phyloP scores from a whole-genome alignment of 2,113 vertebrate genomes.

The Perca fluviatilis region DNA sequence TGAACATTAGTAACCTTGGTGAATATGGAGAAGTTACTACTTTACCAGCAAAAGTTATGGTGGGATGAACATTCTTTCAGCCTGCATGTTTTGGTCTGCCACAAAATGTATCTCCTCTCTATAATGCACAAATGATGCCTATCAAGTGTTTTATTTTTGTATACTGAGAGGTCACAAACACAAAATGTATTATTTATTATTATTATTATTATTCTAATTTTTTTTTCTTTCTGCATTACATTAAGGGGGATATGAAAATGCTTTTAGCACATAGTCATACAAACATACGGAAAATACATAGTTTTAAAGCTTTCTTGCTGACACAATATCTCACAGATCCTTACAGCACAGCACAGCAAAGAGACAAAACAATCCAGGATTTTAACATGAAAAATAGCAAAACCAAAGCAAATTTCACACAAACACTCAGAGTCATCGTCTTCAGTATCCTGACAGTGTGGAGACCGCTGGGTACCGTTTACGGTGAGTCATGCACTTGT shows the following conservation, averaged over 20 bases:
- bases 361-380: not conserved
- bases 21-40: too few species aligned
- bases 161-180: too few species aligned
- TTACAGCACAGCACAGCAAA: constrained; percentile 8
- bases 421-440: not conserved
- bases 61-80: too few species aligned
- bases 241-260: not conserved
- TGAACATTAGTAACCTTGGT: too few species aligned
- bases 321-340: not conserved
- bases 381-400: not conserved
- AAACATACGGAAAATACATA: not conserved
- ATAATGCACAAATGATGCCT: too few species aligned
- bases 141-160: too few species aligned
- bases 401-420: not conserved
- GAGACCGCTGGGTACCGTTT: constrained; percentile 64
- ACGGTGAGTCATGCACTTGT: constrained; percentile 76
- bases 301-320: not conserved
- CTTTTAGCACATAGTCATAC: not conserved
- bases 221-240: not conserved
- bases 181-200: too few species aligned
- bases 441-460: constrained; percentile 71
- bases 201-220: too few species aligned
- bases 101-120: too few species aligned
- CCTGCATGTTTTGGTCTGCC: too few species aligned
- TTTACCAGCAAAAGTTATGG: too few species aligned